Base-by-base conservation (phyloP, 2,113 vertebrate genomes). In the Pterophyllum scalare region DNA sequence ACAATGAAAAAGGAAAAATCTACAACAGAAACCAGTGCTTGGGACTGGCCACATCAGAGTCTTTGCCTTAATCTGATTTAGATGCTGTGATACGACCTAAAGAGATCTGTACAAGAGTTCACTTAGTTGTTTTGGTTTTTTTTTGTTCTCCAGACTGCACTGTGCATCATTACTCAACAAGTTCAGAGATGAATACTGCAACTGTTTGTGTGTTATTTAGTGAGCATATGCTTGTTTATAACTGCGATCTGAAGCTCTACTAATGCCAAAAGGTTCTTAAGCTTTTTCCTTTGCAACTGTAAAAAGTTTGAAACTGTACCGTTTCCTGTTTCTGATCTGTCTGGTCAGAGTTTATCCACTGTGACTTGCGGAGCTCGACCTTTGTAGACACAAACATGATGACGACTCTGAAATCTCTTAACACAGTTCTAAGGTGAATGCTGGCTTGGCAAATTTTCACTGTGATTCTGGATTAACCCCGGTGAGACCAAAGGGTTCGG, bases 321-420 rank as follows among this genome's bases (percentile, higher is more conserved):
- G 7, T 10, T 38, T 38, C 35, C 35, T 10, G 35, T 74, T 78
- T 57, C 4, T 2, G 31, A 5, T 2, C 13, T 22, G 6, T 64
- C 49, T 38, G 49, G 19, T 59, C 35, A 54, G 26, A 14, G 35
- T 59, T 81, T 33, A 70, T 84, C 60, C 38, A 14, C 14, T 7
- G 14, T 20, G 20, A 85, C 15, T 19, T 33, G 5, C 9, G n/a
- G 22, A 52, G 17, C 17, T 54, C 7, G 2, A 74, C 65, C 65
- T 80, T 62, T 75, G 28, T 15, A 33, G 59, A 58, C 12, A 76
- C 26, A 58, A 9, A 79, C 20, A 56, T 12, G 38, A 85, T 77
- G 81, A 75, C 3, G 52, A 8, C 7, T 46, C 15, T 70, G 58
- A 65, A 52, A 1, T 70, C 40, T 59, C 46, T 58, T 20, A 54